These are phyloP conservation scores for Cyprinodon brontotheroides DNA, from an alignment of 2,113 vertebrate species.

Conservation along the genomic window DNA sequence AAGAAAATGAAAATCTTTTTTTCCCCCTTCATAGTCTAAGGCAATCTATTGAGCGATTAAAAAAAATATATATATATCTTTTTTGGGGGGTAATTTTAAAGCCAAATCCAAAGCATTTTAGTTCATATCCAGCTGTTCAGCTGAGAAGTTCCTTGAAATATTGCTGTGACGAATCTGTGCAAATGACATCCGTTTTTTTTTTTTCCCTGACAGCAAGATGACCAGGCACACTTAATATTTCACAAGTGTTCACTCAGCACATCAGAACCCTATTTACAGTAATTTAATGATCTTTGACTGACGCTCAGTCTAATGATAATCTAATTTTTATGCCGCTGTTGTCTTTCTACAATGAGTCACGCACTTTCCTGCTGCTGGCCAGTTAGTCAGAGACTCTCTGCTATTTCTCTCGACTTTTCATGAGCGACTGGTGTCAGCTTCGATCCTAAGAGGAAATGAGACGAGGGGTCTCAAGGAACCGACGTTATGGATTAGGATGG, in stretches of 20 bases:
- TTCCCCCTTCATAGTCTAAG: background rate
- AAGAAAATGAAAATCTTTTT: background rate
- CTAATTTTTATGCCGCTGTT: conserved; percentile 14
- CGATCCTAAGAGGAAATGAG: conserved; percentile 70
- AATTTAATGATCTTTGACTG: conserved; percentile 36
- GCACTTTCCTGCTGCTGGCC: conserved; percentile 5
- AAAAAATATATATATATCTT: background rate
- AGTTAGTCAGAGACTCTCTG: conserved; percentile 19
- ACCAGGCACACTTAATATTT: conserved; percentile 12
- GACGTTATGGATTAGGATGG: conserved; percentile 62
- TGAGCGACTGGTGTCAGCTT: conserved; percentile 56
- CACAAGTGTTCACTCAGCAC: conserved; percentile 14
- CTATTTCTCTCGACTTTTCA: conserved; percentile 45
- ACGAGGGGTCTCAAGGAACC: conserved; percentile 60
- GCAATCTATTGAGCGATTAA: background rate
- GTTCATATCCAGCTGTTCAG: conserved; percentile 14
- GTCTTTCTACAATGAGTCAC: conserved; percentile 9
- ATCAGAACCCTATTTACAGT: conserved; percentile 1
- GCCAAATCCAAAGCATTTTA: background rate
- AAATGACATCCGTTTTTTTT: background rate
- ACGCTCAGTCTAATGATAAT: conserved; percentile 25
- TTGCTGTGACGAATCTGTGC: background rate
- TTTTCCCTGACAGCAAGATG: background rate
- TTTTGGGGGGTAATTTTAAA: background rate
- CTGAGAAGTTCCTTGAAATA: background rate